Conservation (phyloP, 2,797 vertebrate species). For the Pangasius krempfi region DNA sequence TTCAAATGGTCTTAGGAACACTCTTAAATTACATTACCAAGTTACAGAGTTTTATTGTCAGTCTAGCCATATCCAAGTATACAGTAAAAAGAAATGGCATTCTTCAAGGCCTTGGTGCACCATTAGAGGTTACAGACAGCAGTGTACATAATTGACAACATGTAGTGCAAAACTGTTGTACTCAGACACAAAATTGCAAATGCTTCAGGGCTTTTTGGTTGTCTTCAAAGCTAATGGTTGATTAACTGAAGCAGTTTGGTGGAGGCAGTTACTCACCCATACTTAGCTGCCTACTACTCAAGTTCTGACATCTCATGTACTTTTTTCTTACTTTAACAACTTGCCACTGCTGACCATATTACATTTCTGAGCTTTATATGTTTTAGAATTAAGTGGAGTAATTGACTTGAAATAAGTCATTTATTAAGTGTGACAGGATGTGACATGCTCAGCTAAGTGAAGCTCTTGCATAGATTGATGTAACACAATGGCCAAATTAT, state of each 20-base stretch:
- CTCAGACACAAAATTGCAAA: neutral
- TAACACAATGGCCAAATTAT: neutral
- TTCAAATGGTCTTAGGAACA: neutral
- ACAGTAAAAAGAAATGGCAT: neutral
- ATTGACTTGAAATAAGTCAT: neutral
- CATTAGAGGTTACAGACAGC: neutral
- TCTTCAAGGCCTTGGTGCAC: neutral
- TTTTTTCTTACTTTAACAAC: neutral
- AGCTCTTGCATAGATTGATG: neutral
- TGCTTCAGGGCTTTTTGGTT: neutral
- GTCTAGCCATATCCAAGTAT: neutral
- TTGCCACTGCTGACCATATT: neutral
- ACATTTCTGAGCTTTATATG: neutral
- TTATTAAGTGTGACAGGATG: neutral
- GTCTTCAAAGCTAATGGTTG: neutral
- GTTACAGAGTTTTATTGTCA: neutral
- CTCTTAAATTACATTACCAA: neutral
- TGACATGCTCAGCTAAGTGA: neutral
- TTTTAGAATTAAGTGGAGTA: neutral
- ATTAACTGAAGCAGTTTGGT: neutral
- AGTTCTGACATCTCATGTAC: neutral
- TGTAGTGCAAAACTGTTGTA: neutral
- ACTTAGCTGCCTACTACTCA: neutral
- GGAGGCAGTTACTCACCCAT: neutral
- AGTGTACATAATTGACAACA: neutral